A percentile compares a stretch with the other conserved stretches of the same genome.
phyloP scores from a whole-genome alignment of 2,797 vertebrate species.

The Eospalax fontanierii region DNA sequence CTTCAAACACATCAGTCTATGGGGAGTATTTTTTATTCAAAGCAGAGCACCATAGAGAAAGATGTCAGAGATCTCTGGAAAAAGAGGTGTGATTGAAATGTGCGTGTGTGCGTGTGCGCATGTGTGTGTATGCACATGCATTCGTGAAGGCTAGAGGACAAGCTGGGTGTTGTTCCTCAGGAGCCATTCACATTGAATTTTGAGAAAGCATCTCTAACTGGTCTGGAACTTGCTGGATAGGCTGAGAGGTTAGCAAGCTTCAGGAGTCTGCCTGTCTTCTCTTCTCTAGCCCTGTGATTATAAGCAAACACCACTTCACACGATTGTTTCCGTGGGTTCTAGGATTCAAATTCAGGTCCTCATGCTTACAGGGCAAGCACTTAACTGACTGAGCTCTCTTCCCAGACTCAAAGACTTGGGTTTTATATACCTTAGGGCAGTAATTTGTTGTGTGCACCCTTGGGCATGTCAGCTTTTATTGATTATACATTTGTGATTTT shows the following conservation, averaged over 20 bases:
- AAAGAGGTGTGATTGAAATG: not conserved
- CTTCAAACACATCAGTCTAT: not conserved
- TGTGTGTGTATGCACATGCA: not conserved
- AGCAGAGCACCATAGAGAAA: not conserved
- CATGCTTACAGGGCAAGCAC: too few species aligned
- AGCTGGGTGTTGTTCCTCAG: not conserved
- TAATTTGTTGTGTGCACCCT: not conserved
- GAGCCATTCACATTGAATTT: too few species aligned
- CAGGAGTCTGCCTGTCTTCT: not conserved
- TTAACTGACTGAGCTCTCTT: not conserved
- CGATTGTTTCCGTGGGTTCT: not conserved
- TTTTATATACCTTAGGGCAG: not conserved
- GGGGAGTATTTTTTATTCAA: not conserved
- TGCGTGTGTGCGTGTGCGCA: not conserved
- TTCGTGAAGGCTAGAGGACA: not conserved
- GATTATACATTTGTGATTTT: slow-evolving; percentile 18
- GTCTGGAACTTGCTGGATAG: not conserved
- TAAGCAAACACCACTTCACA: not conserved
- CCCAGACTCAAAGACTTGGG: not conserved
- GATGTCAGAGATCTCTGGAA: not conserved
- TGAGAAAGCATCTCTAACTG: too few species aligned
- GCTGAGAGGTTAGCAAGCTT: not conserved
- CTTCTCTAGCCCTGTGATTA: not conserved
- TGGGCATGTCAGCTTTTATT: not conserved
- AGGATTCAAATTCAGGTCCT: not conserved